Evolutionary conservation across 1,140 invertebrate species (phyloP).

Genomic region (Drosophila asahinai): DNA sequence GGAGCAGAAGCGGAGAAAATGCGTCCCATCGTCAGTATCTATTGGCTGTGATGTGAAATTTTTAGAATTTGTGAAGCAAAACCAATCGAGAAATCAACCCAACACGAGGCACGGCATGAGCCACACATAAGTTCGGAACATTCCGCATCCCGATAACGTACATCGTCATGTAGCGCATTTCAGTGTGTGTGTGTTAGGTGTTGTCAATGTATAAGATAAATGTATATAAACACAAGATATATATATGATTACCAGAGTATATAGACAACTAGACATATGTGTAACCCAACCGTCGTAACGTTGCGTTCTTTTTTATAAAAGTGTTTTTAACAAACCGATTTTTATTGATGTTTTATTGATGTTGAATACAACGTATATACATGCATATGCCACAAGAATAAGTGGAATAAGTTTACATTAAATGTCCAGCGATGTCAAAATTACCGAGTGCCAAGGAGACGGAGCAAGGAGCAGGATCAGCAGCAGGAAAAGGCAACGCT

Average conservation of each 20-base stretch:
- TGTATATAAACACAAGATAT: conserved; percentile 50
- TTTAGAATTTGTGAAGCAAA: conserved; percentile 65
- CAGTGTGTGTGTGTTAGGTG: conserved; percentile 57
- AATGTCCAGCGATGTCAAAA: conserved; percentile 41
- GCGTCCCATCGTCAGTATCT: conserved; percentile 82
- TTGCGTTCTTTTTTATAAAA: conserved; percentile 81
- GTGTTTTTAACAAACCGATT: conserved; percentile 77
- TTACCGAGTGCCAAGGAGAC: conserved; percentile 5
- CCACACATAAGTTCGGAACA: conserved; percentile 34
- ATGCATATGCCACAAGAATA: conserved; percentile 20
- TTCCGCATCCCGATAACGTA: conserved; percentile 23
- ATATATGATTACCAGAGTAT: conserved; percentile 31
- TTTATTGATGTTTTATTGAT: conserved; percentile 76
- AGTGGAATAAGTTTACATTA: conserved; percentile 56
- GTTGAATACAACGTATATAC: conserved; percentile 70
- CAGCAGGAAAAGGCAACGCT: conserved; percentile 11
- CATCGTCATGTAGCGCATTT: conserved; percentile 39
- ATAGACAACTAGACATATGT: conserved; percentile 39
- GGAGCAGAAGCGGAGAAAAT: conserved; percentile 29
- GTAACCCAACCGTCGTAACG: conserved; percentile 77
- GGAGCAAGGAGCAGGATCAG: background rate
- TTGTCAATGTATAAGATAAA: conserved; percentile 47
- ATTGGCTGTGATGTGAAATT: conserved; percentile 85
- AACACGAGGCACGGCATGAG: background rate
- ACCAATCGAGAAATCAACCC: conserved; percentile 37